Percentiles rank a stretch among this genome's conserved stretches.
Evolutionary conservation across 2,888 invertebrate species (phyloP).

Genomic region (Conus canariensis): DNA sequence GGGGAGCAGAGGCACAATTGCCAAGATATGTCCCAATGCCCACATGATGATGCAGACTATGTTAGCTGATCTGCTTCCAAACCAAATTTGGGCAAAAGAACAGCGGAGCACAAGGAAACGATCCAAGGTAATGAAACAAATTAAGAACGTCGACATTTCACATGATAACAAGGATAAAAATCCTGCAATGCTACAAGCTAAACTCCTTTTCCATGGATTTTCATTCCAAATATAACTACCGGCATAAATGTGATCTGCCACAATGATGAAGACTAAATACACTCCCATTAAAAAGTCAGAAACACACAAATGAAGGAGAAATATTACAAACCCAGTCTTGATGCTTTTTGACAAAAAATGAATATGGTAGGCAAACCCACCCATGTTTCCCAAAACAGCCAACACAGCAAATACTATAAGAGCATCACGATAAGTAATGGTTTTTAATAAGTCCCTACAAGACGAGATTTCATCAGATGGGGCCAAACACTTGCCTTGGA

Average conservation of each 20-base stretch:
- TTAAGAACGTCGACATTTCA: conserved; percentile 40
- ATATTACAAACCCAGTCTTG: conserved; percentile 31
- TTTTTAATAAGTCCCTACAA: conserved; percentile 42
- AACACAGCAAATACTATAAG: conserved; percentile 37
- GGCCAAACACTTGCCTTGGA: conserved; percentile 36
- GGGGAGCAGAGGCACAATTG: too few relatives aligned
- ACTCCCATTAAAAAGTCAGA: conserved; percentile 29
- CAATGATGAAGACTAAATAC: conserved; percentile 45
- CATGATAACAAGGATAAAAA: conserved; percentile 42
- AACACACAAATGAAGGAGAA: neutral
- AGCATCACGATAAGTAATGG: conserved; percentile 1
- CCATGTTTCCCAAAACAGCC: conserved; percentile 40
- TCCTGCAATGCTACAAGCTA: conserved; percentile 36
- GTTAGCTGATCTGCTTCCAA: too few relatives aligned
- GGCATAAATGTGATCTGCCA: conserved; percentile 41
- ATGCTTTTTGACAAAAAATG: conserved; percentile 35
- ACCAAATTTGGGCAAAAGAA: too few relatives aligned
- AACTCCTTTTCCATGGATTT: conserved; percentile 38
- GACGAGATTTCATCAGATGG: conserved; percentile 44
- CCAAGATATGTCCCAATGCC: too few relatives aligned
- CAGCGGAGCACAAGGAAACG: too few relatives aligned
- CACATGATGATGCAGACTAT: too few relatives aligned
- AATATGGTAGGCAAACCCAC: conserved; percentile 41
- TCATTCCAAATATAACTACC: conserved; percentile 36
- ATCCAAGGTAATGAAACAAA: conserved; percentile 45